A percentile compares a stretch with the other conserved stretches of the same genome.
These are phyloP conservation scores for Holacanthus passer DNA, from an alignment of 2,113 vertebrate genomes.

Conservation along the genomic window DNA sequence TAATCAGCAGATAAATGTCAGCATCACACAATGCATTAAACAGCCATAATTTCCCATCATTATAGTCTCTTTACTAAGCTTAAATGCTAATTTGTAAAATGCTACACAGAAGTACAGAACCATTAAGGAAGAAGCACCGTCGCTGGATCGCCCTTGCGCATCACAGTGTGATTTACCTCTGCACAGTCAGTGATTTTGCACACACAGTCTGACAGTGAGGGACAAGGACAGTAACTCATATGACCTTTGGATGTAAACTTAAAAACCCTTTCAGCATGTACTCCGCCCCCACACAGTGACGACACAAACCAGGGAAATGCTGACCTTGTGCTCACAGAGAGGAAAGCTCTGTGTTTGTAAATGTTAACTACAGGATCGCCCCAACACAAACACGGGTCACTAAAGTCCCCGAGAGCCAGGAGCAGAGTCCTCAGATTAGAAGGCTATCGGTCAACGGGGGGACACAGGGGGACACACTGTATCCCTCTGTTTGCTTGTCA, in stretches of 20 bases:
- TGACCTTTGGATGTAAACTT: slow-evolving; percentile 48
- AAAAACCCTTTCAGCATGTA: slow-evolving; percentile 48
- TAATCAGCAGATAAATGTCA: slow-evolving; percentile 65
- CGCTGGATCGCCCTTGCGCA: slow-evolving; percentile 1
- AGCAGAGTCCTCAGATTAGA: background rate
- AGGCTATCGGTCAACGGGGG: no score
- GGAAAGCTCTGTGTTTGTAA: background rate
- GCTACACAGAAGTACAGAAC: background rate
- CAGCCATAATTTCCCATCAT: slow-evolving; percentile 34
- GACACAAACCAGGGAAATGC: background rate
- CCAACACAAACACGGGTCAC: background rate
- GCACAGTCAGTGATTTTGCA: slow-evolving; percentile 17
- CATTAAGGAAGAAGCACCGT: slow-evolving; percentile 23
- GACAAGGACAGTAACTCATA: slow-evolving; percentile 44
- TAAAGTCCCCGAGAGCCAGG: background rate
- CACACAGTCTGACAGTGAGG: slow-evolving; percentile 21
- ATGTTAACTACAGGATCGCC: background rate
- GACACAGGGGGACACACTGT: no score
- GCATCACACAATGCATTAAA: slow-evolving; percentile 43
- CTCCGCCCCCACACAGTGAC: slow-evolving; percentile 5
- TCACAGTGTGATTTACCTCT: slow-evolving; percentile 26
- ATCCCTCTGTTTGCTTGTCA: no score
- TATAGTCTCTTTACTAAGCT: slow-evolving; percentile 13
- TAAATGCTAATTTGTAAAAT: slow-evolving; percentile 35
- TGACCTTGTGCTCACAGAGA: slow-evolving; percentile 17